phyloP scores from a whole-genome alignment of 2,113 vertebrate genomes.

The Ginglymostoma cirratum region DNA sequence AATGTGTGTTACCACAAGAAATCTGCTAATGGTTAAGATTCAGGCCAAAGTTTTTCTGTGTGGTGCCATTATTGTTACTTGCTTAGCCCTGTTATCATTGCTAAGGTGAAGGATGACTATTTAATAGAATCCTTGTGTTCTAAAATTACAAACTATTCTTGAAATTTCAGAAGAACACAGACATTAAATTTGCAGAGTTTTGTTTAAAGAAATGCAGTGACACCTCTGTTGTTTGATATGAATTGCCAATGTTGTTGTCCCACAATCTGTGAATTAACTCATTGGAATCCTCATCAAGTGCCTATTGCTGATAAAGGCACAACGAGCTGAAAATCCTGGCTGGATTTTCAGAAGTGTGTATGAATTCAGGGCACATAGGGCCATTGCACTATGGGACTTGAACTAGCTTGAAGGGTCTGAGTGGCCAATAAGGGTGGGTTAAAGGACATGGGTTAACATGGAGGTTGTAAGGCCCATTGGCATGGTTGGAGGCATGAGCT shows the following conservation, averaged over 20 bases:
- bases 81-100: not conserved
- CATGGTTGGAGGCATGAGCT: too few relatives aligned
- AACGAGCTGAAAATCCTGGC: not conserved
- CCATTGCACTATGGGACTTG: too few relatives aligned
- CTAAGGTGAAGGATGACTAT: not conserved
- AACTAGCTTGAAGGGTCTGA: too few relatives aligned
- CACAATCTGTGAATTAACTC: not conserved
- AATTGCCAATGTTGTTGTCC: not conserved
- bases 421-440: too few relatives aligned
- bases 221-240: not conserved
- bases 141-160: not conserved
- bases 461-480: too few relatives aligned
- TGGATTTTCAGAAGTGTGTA: too few relatives aligned
- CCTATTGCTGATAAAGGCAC: not conserved
- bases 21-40: not conserved
- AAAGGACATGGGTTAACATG: too few relatives aligned
- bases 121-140: not conserved
- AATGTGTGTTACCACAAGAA: not conserved
- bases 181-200: not conserved
- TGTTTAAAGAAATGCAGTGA: not conserved
- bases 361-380: too few relatives aligned
- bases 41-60: slow-evolving; percentile 8
- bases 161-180: not conserved
- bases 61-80: not conserved
- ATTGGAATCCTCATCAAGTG: not conserved